Evolutionary conservation across 1,140 invertebrate genomes (phyloP).

Genomic region (Andrena cerasifolii): DNA sequence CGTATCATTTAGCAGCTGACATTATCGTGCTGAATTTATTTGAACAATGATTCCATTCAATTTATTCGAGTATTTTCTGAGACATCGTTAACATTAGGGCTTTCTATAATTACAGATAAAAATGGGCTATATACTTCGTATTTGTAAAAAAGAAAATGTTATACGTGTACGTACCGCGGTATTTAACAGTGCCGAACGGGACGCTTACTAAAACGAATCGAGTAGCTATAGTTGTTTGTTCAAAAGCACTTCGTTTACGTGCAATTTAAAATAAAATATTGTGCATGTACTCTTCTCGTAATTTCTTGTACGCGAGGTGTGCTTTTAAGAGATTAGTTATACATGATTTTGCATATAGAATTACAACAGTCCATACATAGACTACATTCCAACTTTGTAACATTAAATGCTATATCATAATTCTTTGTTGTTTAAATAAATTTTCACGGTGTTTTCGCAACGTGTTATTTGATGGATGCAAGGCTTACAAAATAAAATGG

Average conservation of each 20-base stretch:
- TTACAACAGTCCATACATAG: constrained; percentile 23
- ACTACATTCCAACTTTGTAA: constrained; percentile 20
- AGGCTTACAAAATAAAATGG: constrained; percentile 23
- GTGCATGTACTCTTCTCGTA: background rate
- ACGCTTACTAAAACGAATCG: constrained; percentile 20
- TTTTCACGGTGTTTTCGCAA: background rate
- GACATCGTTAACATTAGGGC: background rate
- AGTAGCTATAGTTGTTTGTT: background rate
- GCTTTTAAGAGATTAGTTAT: constrained; percentile 26
- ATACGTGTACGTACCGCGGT: no score
- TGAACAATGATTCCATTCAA: background rate
- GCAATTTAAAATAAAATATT: constrained; percentile 41
- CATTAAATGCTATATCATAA: constrained; percentile 25
- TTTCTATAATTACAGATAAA: constrained; percentile 14
- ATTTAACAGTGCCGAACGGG: constrained; percentile 14
- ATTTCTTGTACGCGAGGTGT: constrained; percentile 8
- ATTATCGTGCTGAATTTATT: background rate
- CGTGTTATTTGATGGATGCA: constrained; percentile 7
- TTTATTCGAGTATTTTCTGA: background rate
- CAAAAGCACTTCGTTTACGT: constrained; percentile 14
- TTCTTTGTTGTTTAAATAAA: constrained; percentile 24
- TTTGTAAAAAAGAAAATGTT: constrained; percentile 16
- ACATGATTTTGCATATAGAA: constrained; percentile 14
- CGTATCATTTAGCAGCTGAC: background rate
- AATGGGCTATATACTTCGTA: background rate